Evolutionary conservation across 2,797 vertebrate genomes (phyloP).

Genomic region (Clamator glandarius): DNA sequence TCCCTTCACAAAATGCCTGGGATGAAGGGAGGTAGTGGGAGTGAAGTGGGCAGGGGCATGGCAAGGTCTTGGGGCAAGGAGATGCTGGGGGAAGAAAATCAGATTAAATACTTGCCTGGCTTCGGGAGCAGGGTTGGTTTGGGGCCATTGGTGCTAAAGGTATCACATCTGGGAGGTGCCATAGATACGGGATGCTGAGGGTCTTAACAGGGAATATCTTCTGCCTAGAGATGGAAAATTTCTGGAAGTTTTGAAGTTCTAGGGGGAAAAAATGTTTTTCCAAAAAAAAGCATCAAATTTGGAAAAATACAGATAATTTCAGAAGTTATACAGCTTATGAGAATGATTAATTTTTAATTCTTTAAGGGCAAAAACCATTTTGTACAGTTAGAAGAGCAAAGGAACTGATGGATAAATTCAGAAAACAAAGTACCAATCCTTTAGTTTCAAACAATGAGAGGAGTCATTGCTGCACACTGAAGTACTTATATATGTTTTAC

Average conservation of each 20-base stretch:
- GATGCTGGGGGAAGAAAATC: background rate
- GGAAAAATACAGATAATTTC: background rate
- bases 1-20: background rate
- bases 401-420: background rate
- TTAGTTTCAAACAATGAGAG: background rate
- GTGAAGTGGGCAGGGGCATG: background rate
- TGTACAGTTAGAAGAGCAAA: background rate
- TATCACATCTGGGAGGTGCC: background rate
- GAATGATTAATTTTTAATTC: background rate
- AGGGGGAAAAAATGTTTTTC: background rate
- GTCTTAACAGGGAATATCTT: background rate
- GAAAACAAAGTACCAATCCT: background rate
- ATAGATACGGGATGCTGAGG: fast-evolving
- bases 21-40: background rate
- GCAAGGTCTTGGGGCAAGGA: background rate
- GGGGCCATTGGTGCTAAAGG: background rate
- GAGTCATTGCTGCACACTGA: background rate
- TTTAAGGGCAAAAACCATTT: background rate
- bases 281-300: fast-evolving
- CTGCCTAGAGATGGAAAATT: background rate
- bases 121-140: background rate
- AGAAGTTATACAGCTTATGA: background rate
- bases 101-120: background rate
- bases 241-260: background rate
- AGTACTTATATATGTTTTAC: background rate